Evolutionary conservation across 2,797 vertebrate genomes (phyloP).

Genomic region (Anas bernieri): DNA sequence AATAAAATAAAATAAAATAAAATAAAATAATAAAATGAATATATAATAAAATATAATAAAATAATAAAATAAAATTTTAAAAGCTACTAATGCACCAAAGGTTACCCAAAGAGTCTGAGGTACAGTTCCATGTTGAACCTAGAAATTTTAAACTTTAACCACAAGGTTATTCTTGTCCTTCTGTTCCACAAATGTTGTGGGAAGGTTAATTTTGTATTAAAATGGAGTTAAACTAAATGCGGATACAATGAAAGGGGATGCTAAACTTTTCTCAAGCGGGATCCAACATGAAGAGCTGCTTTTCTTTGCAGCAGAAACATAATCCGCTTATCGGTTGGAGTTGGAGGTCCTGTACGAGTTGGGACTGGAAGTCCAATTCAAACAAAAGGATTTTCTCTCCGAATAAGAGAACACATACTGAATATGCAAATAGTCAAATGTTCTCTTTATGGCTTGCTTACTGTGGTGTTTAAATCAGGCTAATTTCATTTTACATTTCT

Average conservation of each 20-base stretch:
- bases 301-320: not conserved
- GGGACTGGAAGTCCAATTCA: not conserved
- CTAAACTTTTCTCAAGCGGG: not conserved
- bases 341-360: not conserved
- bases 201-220: not conserved
- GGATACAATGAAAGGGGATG: not conserved
- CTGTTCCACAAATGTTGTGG: not conserved
- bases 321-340: constrained; percentile 32
- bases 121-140: not conserved
- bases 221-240: not conserved
- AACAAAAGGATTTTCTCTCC: constrained; percentile 45
- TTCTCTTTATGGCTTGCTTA: not conserved
- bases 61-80: not conserved
- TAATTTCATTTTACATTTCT: not conserved
- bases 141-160: not conserved
- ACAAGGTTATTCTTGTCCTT: not conserved
- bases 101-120: not conserved
- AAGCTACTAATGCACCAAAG: not conserved
- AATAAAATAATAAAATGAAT: not conserved
- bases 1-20: too few species aligned
- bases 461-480: not conserved
- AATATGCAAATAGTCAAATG: constrained; percentile 28
- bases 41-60: not conserved
- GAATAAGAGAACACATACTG: not conserved
- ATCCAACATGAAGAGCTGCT: not conserved